Conservation (phyloP, 2,113 vertebrate genomes). For the Pseudopipra pipra region DNA sequence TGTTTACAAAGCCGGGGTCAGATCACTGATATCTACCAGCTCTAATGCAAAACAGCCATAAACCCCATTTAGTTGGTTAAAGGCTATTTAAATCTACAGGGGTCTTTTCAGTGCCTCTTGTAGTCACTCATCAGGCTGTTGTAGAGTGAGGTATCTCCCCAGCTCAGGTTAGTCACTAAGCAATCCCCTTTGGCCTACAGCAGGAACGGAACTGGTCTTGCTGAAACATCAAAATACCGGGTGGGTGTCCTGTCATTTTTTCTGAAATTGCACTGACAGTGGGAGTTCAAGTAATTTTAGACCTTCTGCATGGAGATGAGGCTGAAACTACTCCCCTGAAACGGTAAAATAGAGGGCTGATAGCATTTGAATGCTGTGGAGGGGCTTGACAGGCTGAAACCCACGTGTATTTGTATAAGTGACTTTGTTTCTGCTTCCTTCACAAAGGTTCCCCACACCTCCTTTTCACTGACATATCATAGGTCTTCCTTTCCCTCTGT, state of each 20-base stretch:
- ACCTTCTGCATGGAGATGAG: not conserved
- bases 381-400: not conserved
- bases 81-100: not conserved
- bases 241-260: not conserved
- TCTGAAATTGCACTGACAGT: not conserved
- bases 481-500: not conserved
- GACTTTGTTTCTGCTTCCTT: not conserved
- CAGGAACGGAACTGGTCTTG: not conserved
- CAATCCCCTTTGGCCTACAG: not conserved
- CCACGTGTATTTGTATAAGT: accelerated
- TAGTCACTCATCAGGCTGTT: not conserved
- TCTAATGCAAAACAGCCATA: not conserved
- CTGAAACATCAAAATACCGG: not conserved
- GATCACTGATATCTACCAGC: not conserved
- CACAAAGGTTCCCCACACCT: not conserved
- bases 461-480: not conserved
- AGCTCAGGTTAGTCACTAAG: not conserved
- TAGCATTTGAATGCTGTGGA: not conserved
- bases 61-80: not conserved
- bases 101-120: not conserved
- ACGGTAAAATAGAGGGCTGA: not conserved
- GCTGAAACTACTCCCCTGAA: not conserved
- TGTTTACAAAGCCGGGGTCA: constrained; percentile 33
- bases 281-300: not conserved
- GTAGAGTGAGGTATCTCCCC: not conserved